Percentiles rank a stretch among this genome's conserved stretches.
Conservation (phyloP, 2,888 invertebrate species). For the Philereme transversata region DNA sequence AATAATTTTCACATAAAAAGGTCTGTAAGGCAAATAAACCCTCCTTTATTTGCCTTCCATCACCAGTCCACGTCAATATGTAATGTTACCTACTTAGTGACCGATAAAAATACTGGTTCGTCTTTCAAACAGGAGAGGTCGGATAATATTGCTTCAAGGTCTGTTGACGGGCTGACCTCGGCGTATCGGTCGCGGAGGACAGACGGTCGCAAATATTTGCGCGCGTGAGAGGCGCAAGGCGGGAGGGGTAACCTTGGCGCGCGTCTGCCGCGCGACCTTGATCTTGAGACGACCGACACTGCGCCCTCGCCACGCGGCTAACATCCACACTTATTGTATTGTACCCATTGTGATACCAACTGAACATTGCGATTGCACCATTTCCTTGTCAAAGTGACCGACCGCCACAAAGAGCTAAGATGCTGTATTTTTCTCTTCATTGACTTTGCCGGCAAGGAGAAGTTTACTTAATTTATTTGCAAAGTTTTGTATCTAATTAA, state of each 20-base stretch:
- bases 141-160: slow-evolving; percentile 80
- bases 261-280: slow-evolving; percentile 80
- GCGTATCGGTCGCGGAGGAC: slow-evolving; percentile 83
- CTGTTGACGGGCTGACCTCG: slow-evolving; percentile 79
- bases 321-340: slow-evolving; percentile 59
- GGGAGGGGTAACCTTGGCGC: slow-evolving; percentile 71
- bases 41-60: not conserved
- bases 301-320: slow-evolving; percentile 45
- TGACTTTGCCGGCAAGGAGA: slow-evolving; percentile 22
- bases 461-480: not conserved
- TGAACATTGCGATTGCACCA: slow-evolving; percentile 23
- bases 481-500: too few species aligned
- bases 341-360: slow-evolving; percentile 24
- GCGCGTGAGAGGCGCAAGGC: slow-evolving; percentile 62
- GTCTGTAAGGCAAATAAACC: not conserved
- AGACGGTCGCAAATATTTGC: slow-evolving; percentile 82
- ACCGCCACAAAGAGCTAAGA: slow-evolving; percentile 17
- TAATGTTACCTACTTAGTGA: slow-evolving; percentile 44
- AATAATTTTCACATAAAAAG: not conserved
- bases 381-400: slow-evolving; percentile 27
- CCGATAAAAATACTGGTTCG: slow-evolving; percentile 64
- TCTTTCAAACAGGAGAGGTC: slow-evolving; percentile 75
- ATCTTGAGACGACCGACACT: slow-evolving; percentile 82
- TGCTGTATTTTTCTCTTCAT: slow-evolving; percentile 21
- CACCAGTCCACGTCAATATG: slow-evolving; percentile 3